Evolutionary conservation across 2,888 invertebrate species (phyloP).

Genomic region (Ectemnius cavifrons): DNA sequence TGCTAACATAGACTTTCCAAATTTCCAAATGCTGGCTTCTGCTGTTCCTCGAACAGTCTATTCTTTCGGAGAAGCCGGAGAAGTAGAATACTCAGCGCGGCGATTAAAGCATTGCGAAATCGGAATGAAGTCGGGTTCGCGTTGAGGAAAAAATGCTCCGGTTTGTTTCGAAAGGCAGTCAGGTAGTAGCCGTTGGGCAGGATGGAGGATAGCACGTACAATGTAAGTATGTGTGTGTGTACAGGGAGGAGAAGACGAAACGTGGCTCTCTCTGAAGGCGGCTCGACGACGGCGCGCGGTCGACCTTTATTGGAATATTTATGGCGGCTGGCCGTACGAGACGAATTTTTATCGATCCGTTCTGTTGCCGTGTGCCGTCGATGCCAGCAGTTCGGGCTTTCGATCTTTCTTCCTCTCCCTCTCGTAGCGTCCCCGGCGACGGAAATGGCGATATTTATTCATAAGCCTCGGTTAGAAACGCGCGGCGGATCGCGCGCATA

Average conservation of each 20-base stretch:
- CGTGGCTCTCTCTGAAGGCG: constrained; percentile 40
- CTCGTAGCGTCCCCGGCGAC: constrained; percentile 31
- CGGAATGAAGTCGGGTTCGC: too few species aligned
- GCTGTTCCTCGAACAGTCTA: too few species aligned
- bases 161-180: too few species aligned
- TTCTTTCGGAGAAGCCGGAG: too few species aligned
- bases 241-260: constrained; percentile 53
- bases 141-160: too few species aligned
- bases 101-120: too few species aligned
- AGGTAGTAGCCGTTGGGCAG: too few species aligned
- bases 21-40: too few species aligned
- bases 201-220: constrained; percentile 15
- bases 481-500: constrained; percentile 56
- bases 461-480: constrained; percentile 62
- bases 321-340: constrained; percentile 62
- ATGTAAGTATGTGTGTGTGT: constrained; percentile 5
- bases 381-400: constrained; percentile 55
- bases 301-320: constrained; percentile 73
- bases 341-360: constrained; percentile 75
- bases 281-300: constrained; percentile 59
- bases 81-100: too few species aligned
- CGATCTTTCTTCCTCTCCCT: constrained; percentile 54
- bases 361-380: constrained; percentile 61
- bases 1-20: too few species aligned
- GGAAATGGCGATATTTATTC: constrained; percentile 73